phyloP scores from a whole-genome alignment of 2,113 vertebrate genomes.

The Arvicanthis niloticus region DNA sequence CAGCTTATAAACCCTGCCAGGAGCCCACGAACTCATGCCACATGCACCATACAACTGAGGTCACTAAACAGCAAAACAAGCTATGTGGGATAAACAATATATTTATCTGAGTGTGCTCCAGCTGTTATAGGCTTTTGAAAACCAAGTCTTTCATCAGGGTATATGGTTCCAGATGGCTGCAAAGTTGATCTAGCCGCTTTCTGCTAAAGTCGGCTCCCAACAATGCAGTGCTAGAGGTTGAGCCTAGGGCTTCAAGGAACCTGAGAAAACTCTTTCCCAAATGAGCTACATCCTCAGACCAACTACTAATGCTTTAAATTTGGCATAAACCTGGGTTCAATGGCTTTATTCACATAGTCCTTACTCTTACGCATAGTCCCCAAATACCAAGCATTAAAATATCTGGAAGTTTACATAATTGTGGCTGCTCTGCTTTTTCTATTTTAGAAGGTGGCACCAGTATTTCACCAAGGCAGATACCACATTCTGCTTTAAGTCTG shows the following conservation, averaged over 20 bases:
- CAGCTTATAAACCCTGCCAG: no score
- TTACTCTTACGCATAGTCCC: neutral
- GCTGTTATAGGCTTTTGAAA: no score
- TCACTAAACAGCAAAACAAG: no score
- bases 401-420: neutral
- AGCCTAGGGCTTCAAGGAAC: neutral
- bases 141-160: no score
- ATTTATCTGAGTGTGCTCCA: no score
- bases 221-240: neutral
- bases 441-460: neutral
- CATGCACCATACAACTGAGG: no score
- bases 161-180: no score
- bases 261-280: neutral
- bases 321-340: neutral
- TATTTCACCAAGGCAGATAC: neutral
- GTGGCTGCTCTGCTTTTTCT: neutral
- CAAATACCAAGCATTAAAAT: slow-evolving; percentile 6
- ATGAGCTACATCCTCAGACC: no score
- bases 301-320: neutral
- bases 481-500: neutral
- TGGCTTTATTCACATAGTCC: neutral
- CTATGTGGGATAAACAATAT: no score
- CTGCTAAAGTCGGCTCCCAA: no score
- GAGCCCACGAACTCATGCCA: no score
- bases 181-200: no score